A percentile compares a stretch with the other conserved stretches of the same genome.
Conservation (phyloP, 2,888 invertebrate species). For the Dione vanillae region DNA sequence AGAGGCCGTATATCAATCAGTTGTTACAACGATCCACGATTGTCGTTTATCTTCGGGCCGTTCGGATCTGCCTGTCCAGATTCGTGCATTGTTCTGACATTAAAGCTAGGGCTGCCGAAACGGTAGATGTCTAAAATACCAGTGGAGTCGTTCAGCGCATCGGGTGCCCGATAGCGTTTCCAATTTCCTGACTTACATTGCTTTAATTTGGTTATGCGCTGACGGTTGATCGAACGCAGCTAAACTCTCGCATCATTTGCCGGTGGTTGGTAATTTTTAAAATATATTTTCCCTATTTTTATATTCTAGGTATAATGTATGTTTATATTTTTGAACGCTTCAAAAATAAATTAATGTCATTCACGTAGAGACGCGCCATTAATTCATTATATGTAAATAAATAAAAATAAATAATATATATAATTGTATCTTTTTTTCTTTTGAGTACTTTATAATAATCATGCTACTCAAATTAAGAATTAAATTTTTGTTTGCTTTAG, state of each 20-base stretch:
- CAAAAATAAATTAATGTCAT: too few species aligned
- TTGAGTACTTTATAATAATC: slow-evolving; percentile 6
- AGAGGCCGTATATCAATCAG: slow-evolving; percentile 81
- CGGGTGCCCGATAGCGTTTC: slow-evolving; percentile 79
- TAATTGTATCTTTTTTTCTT: neutral
- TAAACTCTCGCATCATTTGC: slow-evolving; percentile 60
- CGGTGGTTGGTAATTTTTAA: slow-evolving; percentile 62
- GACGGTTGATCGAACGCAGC: slow-evolving; percentile 77
- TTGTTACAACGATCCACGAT: slow-evolving; percentile 79
- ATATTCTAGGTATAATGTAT: neutral
- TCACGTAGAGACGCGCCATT: too few species aligned
- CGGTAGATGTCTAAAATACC: slow-evolving; percentile 81
- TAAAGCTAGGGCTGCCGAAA: slow-evolving; percentile 72
- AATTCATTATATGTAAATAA: too few species aligned
- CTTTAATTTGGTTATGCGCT: slow-evolving; percentile 82
- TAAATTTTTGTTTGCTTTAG: slow-evolving; percentile 60
- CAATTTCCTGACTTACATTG: slow-evolving; percentile 84
- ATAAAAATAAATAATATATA: neutral
- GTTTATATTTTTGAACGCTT: too few species aligned
- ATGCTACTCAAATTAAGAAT: slow-evolving; percentile 51
- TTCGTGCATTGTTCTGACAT: slow-evolving; percentile 82
- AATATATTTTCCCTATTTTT: neutral
- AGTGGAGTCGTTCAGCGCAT: slow-evolving; percentile 69
- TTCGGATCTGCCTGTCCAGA: slow-evolving; percentile 80
- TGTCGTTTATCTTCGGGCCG: slow-evolving; percentile 82